Percentiles rank a stretch among this genome's conserved stretches.
Conservation (phyloP, 2,797 vertebrate genomes). For the Falco rusticolus region DNA sequence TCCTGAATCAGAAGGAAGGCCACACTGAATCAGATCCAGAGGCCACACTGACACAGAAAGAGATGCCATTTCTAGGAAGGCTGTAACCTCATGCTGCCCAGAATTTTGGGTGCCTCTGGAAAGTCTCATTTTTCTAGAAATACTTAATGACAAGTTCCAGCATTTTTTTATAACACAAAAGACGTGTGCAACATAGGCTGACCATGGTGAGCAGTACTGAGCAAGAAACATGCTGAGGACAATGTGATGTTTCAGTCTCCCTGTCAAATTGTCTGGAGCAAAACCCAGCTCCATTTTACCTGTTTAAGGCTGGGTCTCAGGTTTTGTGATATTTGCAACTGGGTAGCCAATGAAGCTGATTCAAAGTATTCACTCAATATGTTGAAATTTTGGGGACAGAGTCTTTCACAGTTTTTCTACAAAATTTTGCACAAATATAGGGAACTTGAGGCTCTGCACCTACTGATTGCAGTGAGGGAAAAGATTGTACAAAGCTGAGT, state of each 20-base stretch:
- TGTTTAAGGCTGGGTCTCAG: background rate
- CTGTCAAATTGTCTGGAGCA: background rate
- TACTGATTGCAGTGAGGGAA: background rate
- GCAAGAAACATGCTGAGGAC: background rate
- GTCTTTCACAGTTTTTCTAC: background rate
- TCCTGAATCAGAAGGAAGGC: background rate
- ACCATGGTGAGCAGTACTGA: background rate
- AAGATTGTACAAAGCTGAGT: background rate
- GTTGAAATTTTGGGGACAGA: background rate
- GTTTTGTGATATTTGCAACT: background rate
- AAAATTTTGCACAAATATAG: background rate
- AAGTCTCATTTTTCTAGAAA: background rate
- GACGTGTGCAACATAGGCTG: background rate
- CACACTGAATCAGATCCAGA: too few relatives aligned
- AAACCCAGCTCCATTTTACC: background rate
- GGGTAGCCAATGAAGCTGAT: background rate
- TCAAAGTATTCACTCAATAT: background rate
- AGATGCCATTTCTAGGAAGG: background rate
- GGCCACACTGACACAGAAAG: background rate
- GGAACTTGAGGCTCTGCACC: rapidly evolving
- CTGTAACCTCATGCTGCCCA: background rate
- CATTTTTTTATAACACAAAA: background rate
- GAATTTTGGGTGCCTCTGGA: background rate
- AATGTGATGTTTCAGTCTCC: background rate
- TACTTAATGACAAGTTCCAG: background rate